phyloP scores from a whole-genome alignment of 2,797 vertebrate genomes.

The Scleropages formosus region DNA sequence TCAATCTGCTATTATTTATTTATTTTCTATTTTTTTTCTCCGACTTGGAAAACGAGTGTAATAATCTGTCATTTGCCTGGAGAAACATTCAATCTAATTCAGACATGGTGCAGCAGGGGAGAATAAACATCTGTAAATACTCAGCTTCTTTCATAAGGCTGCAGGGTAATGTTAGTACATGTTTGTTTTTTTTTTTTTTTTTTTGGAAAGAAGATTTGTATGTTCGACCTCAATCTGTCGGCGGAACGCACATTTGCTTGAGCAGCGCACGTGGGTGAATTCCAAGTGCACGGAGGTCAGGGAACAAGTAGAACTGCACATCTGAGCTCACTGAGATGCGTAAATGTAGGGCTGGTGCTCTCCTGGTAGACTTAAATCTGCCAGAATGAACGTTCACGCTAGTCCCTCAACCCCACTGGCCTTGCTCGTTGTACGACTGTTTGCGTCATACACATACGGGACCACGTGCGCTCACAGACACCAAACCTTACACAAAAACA shows the following conservation, averaged over 20 bases:
- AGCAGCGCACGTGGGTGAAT: constrained; percentile 2
- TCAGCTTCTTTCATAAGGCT: background rate
- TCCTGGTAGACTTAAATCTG: constrained; percentile 2
- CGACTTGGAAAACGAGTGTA: background rate
- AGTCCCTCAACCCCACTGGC: background rate
- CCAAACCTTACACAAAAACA: background rate
- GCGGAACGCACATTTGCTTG: background rate
- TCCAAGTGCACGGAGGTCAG: background rate
- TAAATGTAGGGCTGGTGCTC: background rate
- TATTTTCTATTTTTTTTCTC: background rate
- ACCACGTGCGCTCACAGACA: background rate
- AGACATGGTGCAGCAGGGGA: background rate
- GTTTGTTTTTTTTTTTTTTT: background rate
- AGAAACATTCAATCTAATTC: background rate
- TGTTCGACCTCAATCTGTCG: background rate
- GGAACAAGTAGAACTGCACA: background rate
- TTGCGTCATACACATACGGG: background rate
- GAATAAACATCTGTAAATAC: background rate
- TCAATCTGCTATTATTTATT: too few species aligned
- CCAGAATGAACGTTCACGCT: background rate
- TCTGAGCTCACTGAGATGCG: background rate
- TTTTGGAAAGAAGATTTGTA: background rate
- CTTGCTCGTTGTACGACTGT: too few species aligned
- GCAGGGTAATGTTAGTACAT: background rate
- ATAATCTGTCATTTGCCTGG: background rate